Conservation (phyloP, 2,888 invertebrate species). For the Drosophila conformis region DNA sequence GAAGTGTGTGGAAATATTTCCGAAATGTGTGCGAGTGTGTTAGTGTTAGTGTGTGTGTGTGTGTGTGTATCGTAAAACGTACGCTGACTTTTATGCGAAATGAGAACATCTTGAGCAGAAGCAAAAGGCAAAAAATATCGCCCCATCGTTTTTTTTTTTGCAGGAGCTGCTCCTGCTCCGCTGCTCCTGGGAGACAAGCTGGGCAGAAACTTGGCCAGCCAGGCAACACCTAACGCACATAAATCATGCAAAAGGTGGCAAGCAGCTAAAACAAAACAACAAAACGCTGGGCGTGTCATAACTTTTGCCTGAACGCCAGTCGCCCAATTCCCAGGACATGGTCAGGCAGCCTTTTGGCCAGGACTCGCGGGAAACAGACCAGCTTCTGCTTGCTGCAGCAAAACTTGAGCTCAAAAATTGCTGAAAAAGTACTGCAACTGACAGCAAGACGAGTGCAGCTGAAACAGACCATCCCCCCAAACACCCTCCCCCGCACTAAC, state of each 20-base stretch:
- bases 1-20: constrained; percentile 28
- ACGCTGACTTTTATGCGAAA: constrained; percentile 58
- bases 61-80: constrained; percentile 65
- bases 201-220: constrained; percentile 48
- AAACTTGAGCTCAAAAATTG: constrained; percentile 52
- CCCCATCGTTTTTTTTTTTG: not conserved
- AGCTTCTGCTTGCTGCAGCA: constrained; percentile 19
- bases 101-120: constrained; percentile 68
- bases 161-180: constrained; percentile 19
- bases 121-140: constrained; percentile 24
- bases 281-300: constrained; percentile 69
- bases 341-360: constrained; percentile 41
- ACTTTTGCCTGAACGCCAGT: constrained; percentile 53
- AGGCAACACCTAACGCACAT: constrained; percentile 70
- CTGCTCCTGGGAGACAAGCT: constrained; percentile 25
- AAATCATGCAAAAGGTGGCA: constrained; percentile 78
- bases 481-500: not conserved
- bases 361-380: constrained; percentile 58
- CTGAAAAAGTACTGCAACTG: constrained; percentile 64
- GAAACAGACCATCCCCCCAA: not conserved
- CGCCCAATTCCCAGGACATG: constrained; percentile 39
- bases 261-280: constrained; percentile 26
- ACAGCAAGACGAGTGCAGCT: constrained; percentile 60
- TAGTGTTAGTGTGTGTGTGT: constrained; percentile 4
- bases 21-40: constrained; percentile 8